Evolutionary conservation across 2,113 vertebrate genomes (phyloP).

Genomic region (Chelonoidis abingdonii): DNA sequence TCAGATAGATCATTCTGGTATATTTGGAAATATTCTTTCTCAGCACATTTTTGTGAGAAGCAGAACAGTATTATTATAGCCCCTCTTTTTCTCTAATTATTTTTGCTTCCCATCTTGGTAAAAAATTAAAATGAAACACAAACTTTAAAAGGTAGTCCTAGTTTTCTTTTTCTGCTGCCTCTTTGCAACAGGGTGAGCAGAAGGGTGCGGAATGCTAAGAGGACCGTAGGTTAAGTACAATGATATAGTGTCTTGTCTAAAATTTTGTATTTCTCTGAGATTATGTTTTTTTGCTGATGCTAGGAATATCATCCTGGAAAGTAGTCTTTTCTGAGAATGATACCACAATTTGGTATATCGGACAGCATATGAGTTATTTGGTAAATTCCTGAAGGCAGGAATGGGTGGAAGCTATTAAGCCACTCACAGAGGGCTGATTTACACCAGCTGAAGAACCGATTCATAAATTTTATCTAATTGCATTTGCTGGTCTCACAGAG

Average conservation of each 20-base stretch:
- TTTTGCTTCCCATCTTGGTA: slow-evolving; percentile 41
- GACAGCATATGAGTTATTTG: background rate
- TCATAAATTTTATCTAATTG: slow-evolving; percentile 44
- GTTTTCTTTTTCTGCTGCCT: slow-evolving; percentile 8
- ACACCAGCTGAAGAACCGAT: background rate
- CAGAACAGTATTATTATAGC: background rate
- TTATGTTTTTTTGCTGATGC: background rate
- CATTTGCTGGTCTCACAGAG: background rate
- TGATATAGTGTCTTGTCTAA: slow-evolving; percentile 19
- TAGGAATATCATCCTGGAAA: background rate
- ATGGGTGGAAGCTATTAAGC: slow-evolving; percentile 44
- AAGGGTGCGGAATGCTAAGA: background rate
- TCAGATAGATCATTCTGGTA: background rate
- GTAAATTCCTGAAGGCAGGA: slow-evolving; percentile 20
- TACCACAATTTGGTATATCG: background rate
- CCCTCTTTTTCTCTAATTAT: background rate
- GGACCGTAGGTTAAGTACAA: slow-evolving; percentile 19
- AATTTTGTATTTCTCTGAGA: slow-evolving; percentile 28
- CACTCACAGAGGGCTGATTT: background rate
- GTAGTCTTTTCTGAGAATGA: background rate
- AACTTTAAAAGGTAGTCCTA: background rate
- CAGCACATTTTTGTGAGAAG: background rate
- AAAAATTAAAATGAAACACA: slow-evolving; percentile 45
- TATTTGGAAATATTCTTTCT: background rate
- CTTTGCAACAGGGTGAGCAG: background rate